A percentile compares a stretch with the other conserved stretches of the same genome.
Evolutionary conservation across 2,797 vertebrate species (phyloP).

Genomic region (Acanthurus leucopareius): DNA sequence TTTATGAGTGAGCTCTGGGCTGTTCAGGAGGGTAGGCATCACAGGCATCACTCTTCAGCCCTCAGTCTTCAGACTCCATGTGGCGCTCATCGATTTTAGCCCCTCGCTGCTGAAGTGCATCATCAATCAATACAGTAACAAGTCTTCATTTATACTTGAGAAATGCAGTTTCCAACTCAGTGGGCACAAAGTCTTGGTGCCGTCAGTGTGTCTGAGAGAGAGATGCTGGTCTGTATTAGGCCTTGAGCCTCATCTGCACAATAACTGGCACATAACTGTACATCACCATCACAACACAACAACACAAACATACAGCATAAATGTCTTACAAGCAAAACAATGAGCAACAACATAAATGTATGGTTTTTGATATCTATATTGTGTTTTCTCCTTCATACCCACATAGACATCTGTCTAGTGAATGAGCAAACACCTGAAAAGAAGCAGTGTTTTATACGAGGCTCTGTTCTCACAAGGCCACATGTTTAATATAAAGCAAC

Average conservation of each 20-base stretch:
- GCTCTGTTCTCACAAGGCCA: slow-evolving; percentile 18
- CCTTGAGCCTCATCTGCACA: slow-evolving; percentile 39
- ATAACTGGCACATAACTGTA: slow-evolving; percentile 20
- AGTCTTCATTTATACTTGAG: slow-evolving; percentile 87
- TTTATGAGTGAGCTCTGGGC: slow-evolving; percentile 79
- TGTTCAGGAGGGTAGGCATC: slow-evolving; percentile 71
- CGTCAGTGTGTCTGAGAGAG: slow-evolving; percentile 32
- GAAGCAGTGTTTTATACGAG: slow-evolving; percentile 4
- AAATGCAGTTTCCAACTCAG: slow-evolving; percentile 78
- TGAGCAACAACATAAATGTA: neutral
- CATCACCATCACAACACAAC: neutral
- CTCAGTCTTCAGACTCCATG: slow-evolving; percentile 74
- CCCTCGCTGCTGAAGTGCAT: slow-evolving; percentile 76
- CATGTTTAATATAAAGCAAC: slow-evolving; percentile 21
- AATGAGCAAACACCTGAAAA: neutral
- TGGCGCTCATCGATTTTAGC: slow-evolving; percentile 82
- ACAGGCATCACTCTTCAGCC: slow-evolving; percentile 76
- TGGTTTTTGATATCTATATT: neutral
- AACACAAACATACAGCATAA: slow-evolving; percentile 7
- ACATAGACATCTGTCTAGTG: slow-evolving; percentile 14
- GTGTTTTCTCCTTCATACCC: slow-evolving; percentile 1
- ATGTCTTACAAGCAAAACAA: neutral
- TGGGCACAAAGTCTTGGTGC: slow-evolving; percentile 56
- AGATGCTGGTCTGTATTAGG: slow-evolving; percentile 28
- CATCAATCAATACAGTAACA: slow-evolving; percentile 88